Percentiles rank a stretch among this genome's conserved stretches.
Evolutionary conservation across 2,888 invertebrate species (phyloP).

Genomic region (Agriopis aurantiaria): DNA sequence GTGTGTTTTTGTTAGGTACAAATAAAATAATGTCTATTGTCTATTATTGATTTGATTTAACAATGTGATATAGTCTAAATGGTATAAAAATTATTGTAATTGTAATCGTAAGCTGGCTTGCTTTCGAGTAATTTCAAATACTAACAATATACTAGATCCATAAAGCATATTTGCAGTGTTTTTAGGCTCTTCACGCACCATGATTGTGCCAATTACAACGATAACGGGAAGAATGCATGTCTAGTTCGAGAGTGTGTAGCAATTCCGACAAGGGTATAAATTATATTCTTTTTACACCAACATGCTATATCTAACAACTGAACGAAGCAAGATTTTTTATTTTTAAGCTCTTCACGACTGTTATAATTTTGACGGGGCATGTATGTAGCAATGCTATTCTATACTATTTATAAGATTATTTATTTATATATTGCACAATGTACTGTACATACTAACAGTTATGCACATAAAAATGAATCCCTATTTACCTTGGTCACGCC

Average conservation of each 20-base stretch:
- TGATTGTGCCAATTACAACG: constrained; percentile 31
- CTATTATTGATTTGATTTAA: no score
- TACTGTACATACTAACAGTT: no score
- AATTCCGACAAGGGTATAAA: constrained; percentile 1
- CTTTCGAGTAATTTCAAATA: neutral
- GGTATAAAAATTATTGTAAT: neutral
- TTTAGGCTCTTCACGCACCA: constrained; percentile 32
- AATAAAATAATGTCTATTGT: no score
- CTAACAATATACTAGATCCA: constrained; percentile 6
- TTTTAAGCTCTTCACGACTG: no score
- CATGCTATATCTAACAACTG: neutral
- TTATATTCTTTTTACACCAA: neutral
- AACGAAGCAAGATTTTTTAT: no score
- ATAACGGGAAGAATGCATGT: constrained; percentile 40
- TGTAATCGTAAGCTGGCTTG: neutral
- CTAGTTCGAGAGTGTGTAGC: constrained; percentile 43
- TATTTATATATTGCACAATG: no score
- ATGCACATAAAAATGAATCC: no score
- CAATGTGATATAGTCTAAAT: neutral
- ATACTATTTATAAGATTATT: no score
- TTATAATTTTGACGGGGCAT: no score
- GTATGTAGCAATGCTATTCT: no score
- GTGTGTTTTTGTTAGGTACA: no score
- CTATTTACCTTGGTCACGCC: no score
- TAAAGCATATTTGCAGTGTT: constrained; percentile 27